Base-by-base conservation (phyloP, 2,888 invertebrate genomes). In the Druceiella hillmani region DNA sequence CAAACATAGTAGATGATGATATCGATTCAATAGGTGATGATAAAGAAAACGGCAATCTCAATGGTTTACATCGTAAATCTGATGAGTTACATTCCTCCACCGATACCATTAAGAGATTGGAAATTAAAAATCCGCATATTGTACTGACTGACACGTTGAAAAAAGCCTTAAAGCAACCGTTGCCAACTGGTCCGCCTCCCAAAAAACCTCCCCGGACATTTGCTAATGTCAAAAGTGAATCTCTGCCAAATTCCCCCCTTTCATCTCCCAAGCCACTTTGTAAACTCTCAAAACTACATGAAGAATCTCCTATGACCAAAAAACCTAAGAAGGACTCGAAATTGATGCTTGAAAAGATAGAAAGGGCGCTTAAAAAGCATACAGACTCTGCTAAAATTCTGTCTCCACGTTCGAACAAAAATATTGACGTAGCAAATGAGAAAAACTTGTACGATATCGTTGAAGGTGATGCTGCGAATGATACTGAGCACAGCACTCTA, bases 191-290 rank as follows among this genome's bases (percentile, higher is more conserved):
- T 0, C 83, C 84, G 3, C 83, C 86, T 1, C 87, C 86, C 0
- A 79, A 79, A 51, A 86, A 87, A 55, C 86, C 87, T 2, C 87
- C 86, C 0, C 60, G 86, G 44, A 76, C 75, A 1, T 81, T 83
- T 50, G 63, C 64, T 22, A 64, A 71, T 48, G 52, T 52, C 27
- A 27, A 24, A 24, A 7, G 29, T 37, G 9, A 24, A 28, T 31
- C 31, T n/a, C 16, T 17, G 3, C 16, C 15, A 10, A 17, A 16
- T 20, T 16, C 33, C 5, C 33, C 33, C 2, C 10, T 17, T 5
- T 33, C 46, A 13, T 48, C 56, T 0, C 50, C 62, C 1, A 56
- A 54, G 6, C 10, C 22, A 43, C 33, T 33, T 12, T 24, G 3
- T 43, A 43, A 36, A 17, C 11, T 13, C 11, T 16, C 14, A n/a